Conservation (phyloP, 2,113 vertebrate species). For the Peromyscus polionotus region DNA sequence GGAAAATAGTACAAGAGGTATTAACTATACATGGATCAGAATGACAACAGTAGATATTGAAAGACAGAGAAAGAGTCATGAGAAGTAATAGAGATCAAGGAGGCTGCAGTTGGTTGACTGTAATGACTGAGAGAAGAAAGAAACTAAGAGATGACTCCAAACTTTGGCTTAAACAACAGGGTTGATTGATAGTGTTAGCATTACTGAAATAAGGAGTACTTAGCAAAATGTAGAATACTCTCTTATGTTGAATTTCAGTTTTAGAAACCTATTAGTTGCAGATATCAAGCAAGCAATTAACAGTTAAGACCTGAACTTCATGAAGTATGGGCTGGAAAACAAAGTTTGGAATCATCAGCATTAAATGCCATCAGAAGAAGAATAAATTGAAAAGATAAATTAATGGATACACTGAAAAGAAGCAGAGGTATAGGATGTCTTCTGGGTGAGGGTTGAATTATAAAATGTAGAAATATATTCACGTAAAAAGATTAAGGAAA, state of each 20-base stretch:
- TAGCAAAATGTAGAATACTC: neutral
- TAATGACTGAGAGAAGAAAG: neutral
- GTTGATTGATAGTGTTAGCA: neutral
- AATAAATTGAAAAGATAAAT: slow-evolving; percentile 28
- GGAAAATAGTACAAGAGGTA: neutral
- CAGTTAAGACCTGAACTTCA: neutral
- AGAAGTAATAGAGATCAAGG: neutral
- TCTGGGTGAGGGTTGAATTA: neutral
- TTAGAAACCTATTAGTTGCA: neutral
- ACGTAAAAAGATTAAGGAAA: neutral
- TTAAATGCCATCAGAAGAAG: neutral
- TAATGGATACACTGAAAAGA: neutral
- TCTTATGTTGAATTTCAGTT: neutral
- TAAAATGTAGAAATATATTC: neutral
- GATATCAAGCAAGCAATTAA: neutral
- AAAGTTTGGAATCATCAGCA: neutral
- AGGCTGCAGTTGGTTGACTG: neutral
- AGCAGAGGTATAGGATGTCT: neutral
- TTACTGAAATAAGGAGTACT: neutral
- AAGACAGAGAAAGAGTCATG: neutral
- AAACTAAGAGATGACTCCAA: neutral
- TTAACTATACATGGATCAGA: neutral
- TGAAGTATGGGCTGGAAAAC: neutral
- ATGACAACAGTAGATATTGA: neutral
- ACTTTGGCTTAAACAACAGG: neutral